These are phyloP conservation scores for Syngnathus rostellatus DNA, from an alignment of 2,797 vertebrate genomes.

Conservation along the genomic window DNA sequence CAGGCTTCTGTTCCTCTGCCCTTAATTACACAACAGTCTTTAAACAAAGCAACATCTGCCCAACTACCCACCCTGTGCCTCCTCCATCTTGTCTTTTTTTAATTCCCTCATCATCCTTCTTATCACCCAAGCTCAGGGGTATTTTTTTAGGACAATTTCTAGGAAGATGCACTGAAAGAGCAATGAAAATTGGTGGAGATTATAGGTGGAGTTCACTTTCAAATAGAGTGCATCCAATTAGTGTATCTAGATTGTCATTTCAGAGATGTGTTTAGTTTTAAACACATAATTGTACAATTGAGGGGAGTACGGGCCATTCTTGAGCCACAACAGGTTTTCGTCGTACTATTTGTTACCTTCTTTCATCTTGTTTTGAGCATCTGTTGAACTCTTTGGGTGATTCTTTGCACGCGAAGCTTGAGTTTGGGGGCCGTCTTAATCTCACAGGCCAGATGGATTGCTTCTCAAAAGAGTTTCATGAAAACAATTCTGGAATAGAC, in stretches of 20 bases:
- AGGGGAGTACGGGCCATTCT: not conserved
- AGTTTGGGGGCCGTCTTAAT: not conserved
- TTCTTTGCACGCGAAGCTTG: not conserved
- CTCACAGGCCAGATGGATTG: conserved; percentile 1
- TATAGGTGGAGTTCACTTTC: not conserved
- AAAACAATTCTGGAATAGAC: not conserved
- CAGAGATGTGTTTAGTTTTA: not conserved
- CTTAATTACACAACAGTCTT: conserved; percentile 84
- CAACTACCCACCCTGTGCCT: conserved; percentile 48
- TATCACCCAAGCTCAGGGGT: not conserved
- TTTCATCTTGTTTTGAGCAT: too few relatives aligned
- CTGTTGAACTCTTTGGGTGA: not conserved
- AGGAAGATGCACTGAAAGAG: not conserved
- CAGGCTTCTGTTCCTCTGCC: conserved; percentile 79
- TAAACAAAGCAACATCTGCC: conserved; percentile 93
- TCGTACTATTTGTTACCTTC: not conserved
- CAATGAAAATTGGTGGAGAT: not conserved
- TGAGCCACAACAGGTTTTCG: too few relatives aligned
- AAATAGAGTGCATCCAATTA: not conserved
- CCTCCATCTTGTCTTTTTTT: conserved; percentile 22
- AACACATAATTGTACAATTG: not conserved
- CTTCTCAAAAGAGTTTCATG: conserved; percentile 3
- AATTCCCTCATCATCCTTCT: conserved; percentile 7
- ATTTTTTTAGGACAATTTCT: conserved; percentile 1
- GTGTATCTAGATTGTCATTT: not conserved